Percentiles rank a stretch among this genome's conserved stretches.
phyloP scores from a whole-genome alignment of 2,888 invertebrate species.

The Agrenia bidenticulata region DNA sequence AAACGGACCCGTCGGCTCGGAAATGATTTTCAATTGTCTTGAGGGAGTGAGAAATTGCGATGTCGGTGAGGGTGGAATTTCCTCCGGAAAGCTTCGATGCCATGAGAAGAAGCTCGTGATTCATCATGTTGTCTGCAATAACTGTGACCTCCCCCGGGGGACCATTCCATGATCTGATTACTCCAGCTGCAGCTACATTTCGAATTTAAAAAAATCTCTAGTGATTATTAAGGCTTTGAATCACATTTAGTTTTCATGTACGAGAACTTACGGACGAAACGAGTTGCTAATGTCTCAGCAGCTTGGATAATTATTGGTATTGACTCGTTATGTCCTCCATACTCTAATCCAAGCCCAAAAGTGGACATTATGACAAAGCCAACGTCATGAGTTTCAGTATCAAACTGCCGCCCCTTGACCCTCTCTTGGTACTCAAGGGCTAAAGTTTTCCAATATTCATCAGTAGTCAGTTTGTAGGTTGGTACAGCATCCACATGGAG shows the following conservation, averaged over 20 bases:
- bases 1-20: slow-evolving; percentile 36
- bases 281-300: slow-evolving; percentile 40
- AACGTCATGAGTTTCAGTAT: slow-evolving; percentile 49
- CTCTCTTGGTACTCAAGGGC: slow-evolving; percentile 43
- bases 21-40: slow-evolving; percentile 47
- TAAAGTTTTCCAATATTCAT: slow-evolving; percentile 35
- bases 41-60: slow-evolving; percentile 43
- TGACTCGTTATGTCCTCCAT: slow-evolving; percentile 7
- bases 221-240: slow-evolving; percentile 12
- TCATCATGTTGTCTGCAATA: slow-evolving; percentile 52
- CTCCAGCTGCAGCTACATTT: slow-evolving; percentile 31
- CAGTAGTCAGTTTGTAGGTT: slow-evolving; percentile 44
- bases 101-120: slow-evolving; percentile 43
- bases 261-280: slow-evolving; percentile 45
- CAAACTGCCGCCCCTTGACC: slow-evolving; percentile 38
- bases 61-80: slow-evolving; percentile 31
- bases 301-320: slow-evolving; percentile 41
- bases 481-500: slow-evolving; percentile 47
- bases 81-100: slow-evolving; percentile 35
- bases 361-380: slow-evolving; percentile 52
- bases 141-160: slow-evolving; percentile 42
- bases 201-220: neutral
- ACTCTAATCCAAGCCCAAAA: slow-evolving; percentile 44
- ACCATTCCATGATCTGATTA: slow-evolving; percentile 47
- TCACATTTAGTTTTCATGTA: neutral